Conservation (phyloP, 2,113 vertebrate species). For the Phylloscopus trochiloides region DNA sequence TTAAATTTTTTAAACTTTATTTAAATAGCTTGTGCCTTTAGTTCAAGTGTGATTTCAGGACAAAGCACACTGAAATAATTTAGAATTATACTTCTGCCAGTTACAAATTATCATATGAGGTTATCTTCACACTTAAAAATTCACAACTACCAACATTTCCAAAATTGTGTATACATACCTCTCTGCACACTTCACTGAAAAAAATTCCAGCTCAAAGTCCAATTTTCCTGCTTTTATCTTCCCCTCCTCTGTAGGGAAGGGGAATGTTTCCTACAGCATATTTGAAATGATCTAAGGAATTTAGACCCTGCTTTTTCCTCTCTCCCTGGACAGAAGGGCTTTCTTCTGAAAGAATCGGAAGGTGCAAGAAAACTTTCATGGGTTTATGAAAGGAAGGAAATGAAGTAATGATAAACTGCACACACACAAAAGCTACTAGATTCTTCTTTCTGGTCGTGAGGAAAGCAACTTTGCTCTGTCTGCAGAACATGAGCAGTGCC, state of each 20-base stretch:
- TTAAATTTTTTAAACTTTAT: not conserved
- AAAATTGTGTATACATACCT: not conserved
- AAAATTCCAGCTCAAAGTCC: not conserved
- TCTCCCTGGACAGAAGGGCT: not conserved
- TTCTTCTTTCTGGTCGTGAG: not conserved
- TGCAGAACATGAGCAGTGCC: not conserved
- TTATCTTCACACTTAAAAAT: not conserved
- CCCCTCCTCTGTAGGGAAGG: not conserved
- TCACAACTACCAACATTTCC: not conserved
- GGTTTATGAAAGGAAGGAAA: constrained; percentile 28
- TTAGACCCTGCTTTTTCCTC: not conserved
- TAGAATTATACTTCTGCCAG: not conserved
- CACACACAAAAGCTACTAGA: not conserved
- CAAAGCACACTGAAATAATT: not conserved
- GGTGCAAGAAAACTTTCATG: not conserved
- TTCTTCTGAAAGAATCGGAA: not conserved
- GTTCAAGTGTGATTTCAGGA: not conserved
- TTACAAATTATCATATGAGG: not conserved
- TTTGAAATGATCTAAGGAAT: not conserved
- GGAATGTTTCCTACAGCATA: not conserved
- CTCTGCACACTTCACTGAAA: not conserved
- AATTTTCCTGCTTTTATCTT: not conserved
- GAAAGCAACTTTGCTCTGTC: not conserved
- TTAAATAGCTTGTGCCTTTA: not conserved
- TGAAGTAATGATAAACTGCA: constrained; percentile 1